Conservation (phyloP, 2,113 vertebrate species). For the Tonatia bakeri region DNA sequence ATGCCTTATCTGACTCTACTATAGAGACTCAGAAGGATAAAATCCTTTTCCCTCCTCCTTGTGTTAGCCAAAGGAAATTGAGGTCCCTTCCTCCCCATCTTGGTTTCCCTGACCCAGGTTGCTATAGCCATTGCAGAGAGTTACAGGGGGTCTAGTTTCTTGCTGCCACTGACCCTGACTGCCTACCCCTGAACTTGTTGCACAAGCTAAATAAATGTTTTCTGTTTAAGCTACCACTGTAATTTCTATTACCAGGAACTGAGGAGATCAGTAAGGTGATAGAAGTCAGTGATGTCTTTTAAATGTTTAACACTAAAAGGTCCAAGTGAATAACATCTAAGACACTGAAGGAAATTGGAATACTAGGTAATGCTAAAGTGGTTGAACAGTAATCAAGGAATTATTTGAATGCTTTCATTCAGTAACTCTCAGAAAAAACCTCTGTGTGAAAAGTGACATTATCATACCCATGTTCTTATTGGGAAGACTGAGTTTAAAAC, state of each 20-base stretch:
- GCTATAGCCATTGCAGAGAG: background rate
- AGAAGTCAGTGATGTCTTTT: background rate
- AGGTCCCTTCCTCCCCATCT: too few relatives aligned
- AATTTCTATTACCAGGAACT: background rate
- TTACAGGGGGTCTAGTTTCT: background rate
- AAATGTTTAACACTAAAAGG: background rate
- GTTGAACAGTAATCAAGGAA: background rate
- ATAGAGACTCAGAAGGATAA: fast-evolving
- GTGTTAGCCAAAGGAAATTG: background rate
- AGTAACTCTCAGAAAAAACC: background rate
- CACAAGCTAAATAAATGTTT: background rate
- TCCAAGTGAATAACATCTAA: background rate
- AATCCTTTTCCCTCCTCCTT: background rate
- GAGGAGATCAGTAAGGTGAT: background rate
- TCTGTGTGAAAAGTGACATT: background rate
- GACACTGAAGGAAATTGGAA: background rate
- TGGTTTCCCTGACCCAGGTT: fast-evolving
- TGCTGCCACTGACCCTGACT: background rate
- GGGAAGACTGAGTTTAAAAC: background rate
- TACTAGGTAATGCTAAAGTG: background rate
- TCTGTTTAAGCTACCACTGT: background rate
- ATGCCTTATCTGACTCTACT: background rate
- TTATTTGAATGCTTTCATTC: background rate
- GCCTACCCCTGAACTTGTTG: too few relatives aligned
- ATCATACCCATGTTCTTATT: background rate